Evolutionary conservation across 2,113 vertebrate species (phyloP), one percentile per base, ranked within the genome.

Genomic region (Hystrix cristata): DNA sequence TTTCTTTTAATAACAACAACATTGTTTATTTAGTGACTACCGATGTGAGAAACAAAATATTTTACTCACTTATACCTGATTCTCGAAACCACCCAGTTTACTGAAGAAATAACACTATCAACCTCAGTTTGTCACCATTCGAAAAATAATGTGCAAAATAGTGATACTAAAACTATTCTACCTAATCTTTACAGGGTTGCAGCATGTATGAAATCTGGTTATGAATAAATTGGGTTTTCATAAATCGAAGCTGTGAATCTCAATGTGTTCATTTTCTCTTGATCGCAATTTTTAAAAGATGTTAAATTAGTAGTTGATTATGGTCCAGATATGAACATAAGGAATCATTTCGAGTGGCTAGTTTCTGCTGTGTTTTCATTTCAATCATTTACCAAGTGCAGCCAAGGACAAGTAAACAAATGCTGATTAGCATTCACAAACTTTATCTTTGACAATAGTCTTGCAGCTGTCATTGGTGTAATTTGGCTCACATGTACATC

Each of bases 391-490:
- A 53, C 46, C 48, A 64, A n/a, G 87, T 4, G 71, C 60, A 74
- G 2, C 29, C n/a, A 88, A 96, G n/a, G 87, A 78, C 87, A 92
- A 72, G 51, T 43, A 64, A 79, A 80, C 12, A 27, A 51, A 78
- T 12, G 55, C 38, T 83, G 55, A 94, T 57, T 72, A 78, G 14
- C 64, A 91, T 82, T 94, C 60, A 55, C 34, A 86, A 18, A 57
- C 43, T 71, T 53, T 10, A 29, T 72, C 38, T 60, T 83, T 31
- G 85, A 88, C 85, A 87, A 86, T 67, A n/a, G 62, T 74, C 51
- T 53, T 59, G 80, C 69, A 88, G 96, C 94, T 90, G 92, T 67
- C 84, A 62, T 65, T 57, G 57, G 60, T 38, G 55, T 64, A 23
- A 46, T 87, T 85, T 72, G 62, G 3, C 7, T 59, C 76, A 43